phyloP scores from a whole-genome alignment of 2,113 vertebrate species.

The Pluvialis apricaria region DNA sequence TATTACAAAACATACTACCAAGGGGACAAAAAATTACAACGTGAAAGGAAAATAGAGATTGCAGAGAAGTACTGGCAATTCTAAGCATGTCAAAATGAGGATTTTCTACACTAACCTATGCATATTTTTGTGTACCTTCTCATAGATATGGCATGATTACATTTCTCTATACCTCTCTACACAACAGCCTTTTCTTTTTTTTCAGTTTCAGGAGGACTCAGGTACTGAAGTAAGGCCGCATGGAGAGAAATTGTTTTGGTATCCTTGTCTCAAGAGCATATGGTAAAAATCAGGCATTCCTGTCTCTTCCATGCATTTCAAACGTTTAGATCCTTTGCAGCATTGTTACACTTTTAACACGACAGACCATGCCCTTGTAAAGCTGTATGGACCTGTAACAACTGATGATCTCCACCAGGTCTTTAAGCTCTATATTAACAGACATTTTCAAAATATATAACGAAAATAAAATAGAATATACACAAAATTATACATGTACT shows the following conservation, averaged over 20 bases:
- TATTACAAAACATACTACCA: background rate
- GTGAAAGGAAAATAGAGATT: background rate
- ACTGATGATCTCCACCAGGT: background rate
- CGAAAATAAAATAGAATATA: background rate
- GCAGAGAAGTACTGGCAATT: background rate
- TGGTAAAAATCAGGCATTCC: background rate
- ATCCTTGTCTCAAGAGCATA: background rate
- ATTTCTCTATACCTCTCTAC: background rate
- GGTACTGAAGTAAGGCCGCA: background rate
- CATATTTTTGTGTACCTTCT: background rate
- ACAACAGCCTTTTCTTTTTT: background rate
- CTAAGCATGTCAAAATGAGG: background rate
- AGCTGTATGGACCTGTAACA: background rate
- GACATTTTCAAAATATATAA: background rate
- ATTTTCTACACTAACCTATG: background rate
- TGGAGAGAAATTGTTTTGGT: background rate
- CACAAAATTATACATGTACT: rapidly evolving
- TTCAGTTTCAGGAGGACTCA: background rate
- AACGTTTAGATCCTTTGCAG: background rate
- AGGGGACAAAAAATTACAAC: background rate
- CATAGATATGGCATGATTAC: background rate
- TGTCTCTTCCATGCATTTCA: background rate
- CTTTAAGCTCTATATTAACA: background rate
- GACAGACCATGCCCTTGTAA: background rate
- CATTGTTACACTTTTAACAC: background rate